These are phyloP conservation scores for Lottia gigantea DNA, from an alignment of 2,888 invertebrate genomes.

Conservation along the genomic window DNA sequence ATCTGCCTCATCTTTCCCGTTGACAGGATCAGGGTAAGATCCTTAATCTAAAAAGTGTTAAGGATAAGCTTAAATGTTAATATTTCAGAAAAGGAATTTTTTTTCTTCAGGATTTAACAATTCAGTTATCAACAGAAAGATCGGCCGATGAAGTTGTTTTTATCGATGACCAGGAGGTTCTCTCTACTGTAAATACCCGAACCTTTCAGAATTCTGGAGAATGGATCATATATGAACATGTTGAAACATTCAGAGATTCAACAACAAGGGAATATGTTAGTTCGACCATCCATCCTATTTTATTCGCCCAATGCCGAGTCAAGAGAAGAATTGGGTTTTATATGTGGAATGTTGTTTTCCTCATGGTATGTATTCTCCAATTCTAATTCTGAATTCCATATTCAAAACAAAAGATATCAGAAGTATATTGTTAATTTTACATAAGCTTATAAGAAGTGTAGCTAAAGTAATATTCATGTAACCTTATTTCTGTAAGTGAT, in stretches of 20 bases:
- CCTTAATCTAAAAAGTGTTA: too few relatives aligned
- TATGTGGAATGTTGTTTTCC: constrained; percentile 57
- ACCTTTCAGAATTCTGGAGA: constrained; percentile 51
- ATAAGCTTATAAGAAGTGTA: too few relatives aligned
- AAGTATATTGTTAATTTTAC: too few relatives aligned
- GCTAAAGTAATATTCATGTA: too few relatives aligned
- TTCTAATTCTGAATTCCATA: too few relatives aligned
- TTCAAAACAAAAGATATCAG: too few relatives aligned
- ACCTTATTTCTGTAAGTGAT: too few relatives aligned
- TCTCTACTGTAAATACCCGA: constrained; percentile 48
- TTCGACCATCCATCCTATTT: constrained; percentile 49
- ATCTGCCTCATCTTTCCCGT: too few relatives aligned
- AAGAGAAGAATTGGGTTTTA: constrained; percentile 54
- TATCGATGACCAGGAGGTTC: constrained; percentile 42
- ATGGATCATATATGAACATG: constrained; percentile 52
- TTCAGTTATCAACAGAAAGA: constrained; percentile 48
- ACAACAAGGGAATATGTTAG: constrained; percentile 48
- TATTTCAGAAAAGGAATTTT: background rate
- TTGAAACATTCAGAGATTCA: constrained; percentile 44
- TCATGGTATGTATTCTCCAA: constrained; percentile 48
- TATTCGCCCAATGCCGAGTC: constrained; percentile 48
- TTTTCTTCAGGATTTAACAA: constrained; percentile 45
- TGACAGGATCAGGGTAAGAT: too few relatives aligned
- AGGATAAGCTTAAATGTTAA: too few relatives aligned
- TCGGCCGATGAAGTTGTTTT: constrained; percentile 44